These are phyloP conservation scores for Panurus biarmicus DNA, from an alignment of 2,113 vertebrate genomes.

Conservation along the genomic window DNA sequence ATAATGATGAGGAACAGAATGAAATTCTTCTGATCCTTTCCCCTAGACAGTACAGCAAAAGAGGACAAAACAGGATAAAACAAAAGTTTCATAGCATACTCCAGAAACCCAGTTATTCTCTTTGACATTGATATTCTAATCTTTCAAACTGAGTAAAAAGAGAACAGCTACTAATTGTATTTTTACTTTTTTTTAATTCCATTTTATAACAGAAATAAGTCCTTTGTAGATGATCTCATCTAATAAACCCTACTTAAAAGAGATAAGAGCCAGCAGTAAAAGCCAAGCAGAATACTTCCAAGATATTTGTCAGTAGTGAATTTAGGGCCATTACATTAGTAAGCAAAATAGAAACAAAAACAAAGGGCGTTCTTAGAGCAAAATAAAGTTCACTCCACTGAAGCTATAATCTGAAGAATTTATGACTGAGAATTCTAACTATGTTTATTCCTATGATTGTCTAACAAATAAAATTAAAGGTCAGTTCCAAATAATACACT, in stretches of 20 bases:
- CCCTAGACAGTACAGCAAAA: constrained; percentile 17
- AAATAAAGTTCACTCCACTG: background rate
- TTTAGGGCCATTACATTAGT: constrained; percentile 12
- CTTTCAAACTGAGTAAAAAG: constrained; percentile 28
- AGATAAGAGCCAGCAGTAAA: constrained; percentile 19
- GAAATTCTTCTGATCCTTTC: constrained; percentile 27
- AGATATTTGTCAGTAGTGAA: background rate
- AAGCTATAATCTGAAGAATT: constrained; percentile 16
- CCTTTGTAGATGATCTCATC: constrained; percentile 47
- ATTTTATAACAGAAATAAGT: constrained; percentile 41
- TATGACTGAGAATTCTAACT: background rate
- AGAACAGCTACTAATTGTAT: constrained; percentile 47
- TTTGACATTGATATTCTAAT: constrained; percentile 45
- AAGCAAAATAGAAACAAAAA: constrained; percentile 43
- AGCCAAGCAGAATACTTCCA: constrained; percentile 28
- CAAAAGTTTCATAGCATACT: constrained; percentile 45
- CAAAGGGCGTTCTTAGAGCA: background rate
- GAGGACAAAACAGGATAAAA: constrained; percentile 39
- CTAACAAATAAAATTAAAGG: constrained; percentile 50
- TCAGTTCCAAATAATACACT: background rate
- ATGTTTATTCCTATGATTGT: background rate
- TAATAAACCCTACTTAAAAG: constrained; percentile 11
- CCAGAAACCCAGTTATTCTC: constrained; percentile 4
- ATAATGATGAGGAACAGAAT: constrained; percentile 19
- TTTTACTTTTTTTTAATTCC: constrained; percentile 47